Evolutionary conservation across 2,113 vertebrate species (phyloP), one percentile per base, ranked within the genome.

Genomic region (Gadus chalcogrammus): DNA sequence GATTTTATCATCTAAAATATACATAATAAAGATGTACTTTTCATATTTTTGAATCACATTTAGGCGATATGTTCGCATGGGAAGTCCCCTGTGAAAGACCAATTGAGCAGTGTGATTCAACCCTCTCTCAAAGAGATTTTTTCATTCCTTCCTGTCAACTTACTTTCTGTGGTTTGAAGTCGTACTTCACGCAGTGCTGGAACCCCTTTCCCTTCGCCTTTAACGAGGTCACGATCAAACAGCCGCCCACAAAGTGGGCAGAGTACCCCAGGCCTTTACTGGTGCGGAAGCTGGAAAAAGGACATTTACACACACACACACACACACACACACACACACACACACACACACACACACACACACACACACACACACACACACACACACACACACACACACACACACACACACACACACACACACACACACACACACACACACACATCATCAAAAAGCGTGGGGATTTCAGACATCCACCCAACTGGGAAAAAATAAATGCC

Each of bases 91-190:
- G 31, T 35, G 31, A 35, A 35, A 35, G 31, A 35, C 31, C 31
- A 35, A 7, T 35, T 35, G 31, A 35, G 31, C 31, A 35, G 31
- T 35, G 6, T 35, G 31, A 35, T 35, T 35, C 31, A 35, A 2
- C 31, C 31, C 31, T 35, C 31, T 35, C 31, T 35, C 31, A 6
- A 4, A 35, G 31, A 35, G 4, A 35, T 35, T 35, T 35, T 35
- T 35, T 4, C 31, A 4, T 35, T 35, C 31, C 31, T 35, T 35
- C 31, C 42, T 5, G 12, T 42, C 15, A 13, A 79, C 84, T 76
- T 88, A 99, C 97, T 96, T 98, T 99, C 82, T 99, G 97, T 24
- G 97, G 96, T 79, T 99, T 98, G 92, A 99, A 99, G 92, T 99
- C 97, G 71, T 95, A 98, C 86, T 99, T 98, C 73, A 99, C 96